Conservation (phyloP, 2,888 invertebrate genomes). For the Agrochola lota region DNA sequence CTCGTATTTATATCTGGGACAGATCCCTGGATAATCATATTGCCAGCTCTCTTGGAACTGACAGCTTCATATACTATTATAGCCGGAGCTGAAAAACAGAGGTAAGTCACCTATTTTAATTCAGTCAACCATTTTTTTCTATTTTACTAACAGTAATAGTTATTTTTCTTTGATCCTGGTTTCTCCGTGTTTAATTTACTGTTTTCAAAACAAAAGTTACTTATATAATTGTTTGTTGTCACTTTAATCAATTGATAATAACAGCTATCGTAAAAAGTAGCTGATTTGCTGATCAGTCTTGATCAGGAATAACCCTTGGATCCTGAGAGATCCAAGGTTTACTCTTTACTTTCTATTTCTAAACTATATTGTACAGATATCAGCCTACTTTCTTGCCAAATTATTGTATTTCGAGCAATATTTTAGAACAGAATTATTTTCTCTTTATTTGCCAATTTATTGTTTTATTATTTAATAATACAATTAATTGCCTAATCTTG, state of each 20-base stretch:
- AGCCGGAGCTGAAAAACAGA: slow-evolving; percentile 25
- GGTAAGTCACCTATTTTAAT: slow-evolving; percentile 31
- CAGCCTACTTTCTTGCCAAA: not conserved
- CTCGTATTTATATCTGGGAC: slow-evolving; percentile 47
- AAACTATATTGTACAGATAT: not conserved
- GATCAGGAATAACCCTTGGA: not conserved
- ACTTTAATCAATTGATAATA: not conserved
- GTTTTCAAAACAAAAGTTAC: not conserved
- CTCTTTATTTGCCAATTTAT: not conserved
- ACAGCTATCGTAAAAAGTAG: not conserved
- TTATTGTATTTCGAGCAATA: not conserved
- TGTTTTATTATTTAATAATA: not conserved
- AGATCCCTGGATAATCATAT: slow-evolving; percentile 5
- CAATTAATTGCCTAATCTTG: not conserved
- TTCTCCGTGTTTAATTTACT: not conserved
- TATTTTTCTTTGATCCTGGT: not conserved
- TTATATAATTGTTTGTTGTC: not conserved
- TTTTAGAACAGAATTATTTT: not conserved
- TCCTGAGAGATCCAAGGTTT: not conserved
- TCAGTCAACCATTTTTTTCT: not conserved
- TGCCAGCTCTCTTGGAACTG: slow-evolving; percentile 26
- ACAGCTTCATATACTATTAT: slow-evolving; percentile 18
- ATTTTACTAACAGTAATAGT: not conserved
- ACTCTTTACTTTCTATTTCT: not conserved
- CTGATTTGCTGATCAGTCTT: not conserved